Evolutionary conservation across 2,113 vertebrate species (phyloP).

Genomic region (Arvicanthis niloticus): DNA sequence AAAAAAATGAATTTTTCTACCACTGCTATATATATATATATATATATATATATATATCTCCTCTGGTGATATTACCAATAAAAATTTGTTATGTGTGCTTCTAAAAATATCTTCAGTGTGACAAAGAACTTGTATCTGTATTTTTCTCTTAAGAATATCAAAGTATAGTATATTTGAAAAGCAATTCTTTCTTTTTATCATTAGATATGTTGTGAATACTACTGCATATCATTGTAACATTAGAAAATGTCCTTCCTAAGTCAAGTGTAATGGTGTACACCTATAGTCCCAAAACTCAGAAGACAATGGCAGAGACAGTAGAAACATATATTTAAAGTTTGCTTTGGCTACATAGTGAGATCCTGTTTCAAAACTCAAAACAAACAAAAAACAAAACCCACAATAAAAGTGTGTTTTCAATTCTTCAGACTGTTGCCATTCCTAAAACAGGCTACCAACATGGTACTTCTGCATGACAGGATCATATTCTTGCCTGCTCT

Average conservation of each 20-base stretch:
- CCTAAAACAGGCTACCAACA: accelerated
- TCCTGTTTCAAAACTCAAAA: neutral
- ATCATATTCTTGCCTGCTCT: no score
- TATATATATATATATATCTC: neutral
- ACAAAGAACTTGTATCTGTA: neutral
- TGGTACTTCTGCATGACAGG: no score
- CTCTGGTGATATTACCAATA: neutral
- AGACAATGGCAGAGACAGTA: neutral
- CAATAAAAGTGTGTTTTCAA: neutral
- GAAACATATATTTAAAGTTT: neutral
- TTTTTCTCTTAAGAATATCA: neutral
- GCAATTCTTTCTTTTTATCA: neutral
- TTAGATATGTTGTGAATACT: neutral
- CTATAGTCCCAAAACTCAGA: no score
- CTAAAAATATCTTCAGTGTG: neutral
- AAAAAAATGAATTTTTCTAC: neutral
- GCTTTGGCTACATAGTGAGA: neutral
- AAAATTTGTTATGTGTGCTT: neutral
- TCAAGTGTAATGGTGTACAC: neutral
- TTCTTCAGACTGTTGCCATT: neutral
- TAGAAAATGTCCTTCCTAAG: neutral
- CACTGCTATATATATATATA: neutral
- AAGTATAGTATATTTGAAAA: neutral
- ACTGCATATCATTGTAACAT: neutral
- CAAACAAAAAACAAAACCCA: neutral